Evolutionary conservation across 1,140 invertebrate species (phyloP), one percentile per base, ranked within the genome.

Genomic region (Grapholita molesta): DNA sequence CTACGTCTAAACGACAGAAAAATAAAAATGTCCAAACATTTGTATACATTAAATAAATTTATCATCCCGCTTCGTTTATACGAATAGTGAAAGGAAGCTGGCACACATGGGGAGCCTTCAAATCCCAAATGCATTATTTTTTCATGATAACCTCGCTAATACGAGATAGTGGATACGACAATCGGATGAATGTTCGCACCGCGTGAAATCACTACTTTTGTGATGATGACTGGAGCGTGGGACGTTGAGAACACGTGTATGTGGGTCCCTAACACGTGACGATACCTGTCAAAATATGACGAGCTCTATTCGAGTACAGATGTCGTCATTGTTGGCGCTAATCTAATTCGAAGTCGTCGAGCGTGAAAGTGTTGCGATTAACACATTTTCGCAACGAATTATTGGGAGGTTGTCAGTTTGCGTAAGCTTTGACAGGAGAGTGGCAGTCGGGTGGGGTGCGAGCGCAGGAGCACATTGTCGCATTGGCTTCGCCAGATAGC

Each of bases 21-120:
- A 90, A 91, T 91, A 90, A 90, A 91, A 90, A 90, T 90, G 88
- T 91, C 89, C 88, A 91, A 91, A 91, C 86, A 91, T 91, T 91
- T 91, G 89, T 91, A 91, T 89, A 91, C 88, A 90, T 90, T 87
- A 89, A 88, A 89, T 87, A 89, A 91, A 91, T 91, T 91, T 91
- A 91, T 91, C 87, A 89, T 89, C 84, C 80, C 75, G 79, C 82
- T 84, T 84, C 83, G 75, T 87, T 84, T 80, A 79, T 82, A 81
- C 70, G 66, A 78, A 69, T 68, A 79, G 72, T 80, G 79, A 87
- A 90, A 90, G 88, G 88, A 90, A 90, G 86, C 85, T 87, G 86
- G 82, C 81, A 77, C 89, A 88, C 84, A 86, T 89, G 87, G 87
- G 87, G 87, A 72, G 81, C 79, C 84, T 77, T 82, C 82, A 85